These are phyloP conservation scores for Xestia rhomboidea DNA, from an alignment of 2,888 invertebrate species.

Conservation along the genomic window DNA sequence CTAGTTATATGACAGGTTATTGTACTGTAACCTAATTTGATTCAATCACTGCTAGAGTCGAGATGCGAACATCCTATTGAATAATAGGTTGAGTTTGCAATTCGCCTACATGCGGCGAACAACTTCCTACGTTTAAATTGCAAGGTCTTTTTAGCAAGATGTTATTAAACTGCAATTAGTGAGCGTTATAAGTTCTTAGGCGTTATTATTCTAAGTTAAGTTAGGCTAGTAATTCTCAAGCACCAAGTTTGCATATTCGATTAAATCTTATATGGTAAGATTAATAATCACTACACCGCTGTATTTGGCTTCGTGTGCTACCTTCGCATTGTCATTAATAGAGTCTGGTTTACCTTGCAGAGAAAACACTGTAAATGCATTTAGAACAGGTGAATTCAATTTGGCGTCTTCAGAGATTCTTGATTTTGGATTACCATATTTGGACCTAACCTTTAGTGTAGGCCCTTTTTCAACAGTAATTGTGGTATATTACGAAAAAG, in stretches of 20 bases:
- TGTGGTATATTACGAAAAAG: constrained; percentile 11
- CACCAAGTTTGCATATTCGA: constrained; percentile 45
- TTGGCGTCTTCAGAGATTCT: neutral
- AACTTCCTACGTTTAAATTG: constrained; percentile 67
- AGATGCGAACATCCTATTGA: constrained; percentile 60
- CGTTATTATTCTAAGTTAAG: no score
- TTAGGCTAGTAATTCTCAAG: constrained; percentile 38
- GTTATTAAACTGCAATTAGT: constrained; percentile 47
- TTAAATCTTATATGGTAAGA: constrained; percentile 43
- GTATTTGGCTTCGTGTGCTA: constrained; percentile 42
- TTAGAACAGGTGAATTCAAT: constrained; percentile 21
- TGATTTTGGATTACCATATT: neutral
- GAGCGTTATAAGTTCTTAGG: constrained; percentile 37
- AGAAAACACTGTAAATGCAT: constrained; percentile 29
- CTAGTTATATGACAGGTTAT: constrained; percentile 53
- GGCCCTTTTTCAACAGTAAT: neutral
- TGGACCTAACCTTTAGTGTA: neutral
- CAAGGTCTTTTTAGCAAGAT: constrained; percentile 56
- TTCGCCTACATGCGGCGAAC: constrained; percentile 55
- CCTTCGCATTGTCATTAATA: constrained; percentile 38
- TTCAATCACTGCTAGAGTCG: constrained; percentile 54
- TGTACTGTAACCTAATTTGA: constrained; percentile 56
- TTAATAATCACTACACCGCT: constrained; percentile 37
- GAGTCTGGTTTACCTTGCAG: constrained; percentile 32
- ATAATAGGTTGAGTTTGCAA: constrained; percentile 65